phyloP scores from a whole-genome alignment of 2,797 vertebrate genomes.

The Xyrichtys novacula region DNA sequence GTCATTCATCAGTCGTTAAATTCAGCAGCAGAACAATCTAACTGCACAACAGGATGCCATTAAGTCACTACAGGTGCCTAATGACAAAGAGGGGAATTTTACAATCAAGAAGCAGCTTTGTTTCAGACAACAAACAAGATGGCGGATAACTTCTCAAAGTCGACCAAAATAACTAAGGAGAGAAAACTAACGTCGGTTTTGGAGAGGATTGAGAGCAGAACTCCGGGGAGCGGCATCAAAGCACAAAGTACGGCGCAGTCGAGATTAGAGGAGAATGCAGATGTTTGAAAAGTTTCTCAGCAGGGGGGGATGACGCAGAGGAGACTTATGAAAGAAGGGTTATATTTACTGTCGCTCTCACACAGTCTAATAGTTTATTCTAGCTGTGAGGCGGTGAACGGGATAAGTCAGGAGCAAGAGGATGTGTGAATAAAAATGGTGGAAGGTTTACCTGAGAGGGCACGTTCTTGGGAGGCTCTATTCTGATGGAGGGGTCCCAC shows the following conservation, averaged over 20 bases:
- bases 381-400: neutral
- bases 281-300: slow-evolving; percentile 49
- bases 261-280: slow-evolving; percentile 49
- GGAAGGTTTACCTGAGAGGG: slow-evolving; percentile 91
- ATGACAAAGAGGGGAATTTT: neutral
- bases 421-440: neutral
- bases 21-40: slow-evolving; percentile 5
- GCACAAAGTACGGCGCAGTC: slow-evolving; percentile 16
- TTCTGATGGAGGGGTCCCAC: slow-evolving; percentile 98
- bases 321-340: neutral
- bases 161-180: slow-evolving; percentile 51
- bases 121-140: slow-evolving; percentile 36
- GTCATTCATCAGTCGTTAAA: neutral
- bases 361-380: neutral
- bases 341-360: neutral
- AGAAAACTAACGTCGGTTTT: slow-evolving; percentile 44
- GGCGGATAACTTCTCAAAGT: slow-evolving; percentile 21
- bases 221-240: slow-evolving; percentile 60
- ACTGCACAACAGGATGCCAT: slow-evolving; percentile 12
- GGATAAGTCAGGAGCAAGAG: neutral
- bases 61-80: slow-evolving; percentile 29
- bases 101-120: neutral
- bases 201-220: slow-evolving; percentile 64
- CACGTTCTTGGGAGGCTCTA: slow-evolving; percentile 99
- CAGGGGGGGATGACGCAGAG: neutral